Percentiles rank a stretch among this genome's conserved stretches.
Conservation (phyloP, 1,140 invertebrate genomes). For the Cotesia vestalis region DNA sequence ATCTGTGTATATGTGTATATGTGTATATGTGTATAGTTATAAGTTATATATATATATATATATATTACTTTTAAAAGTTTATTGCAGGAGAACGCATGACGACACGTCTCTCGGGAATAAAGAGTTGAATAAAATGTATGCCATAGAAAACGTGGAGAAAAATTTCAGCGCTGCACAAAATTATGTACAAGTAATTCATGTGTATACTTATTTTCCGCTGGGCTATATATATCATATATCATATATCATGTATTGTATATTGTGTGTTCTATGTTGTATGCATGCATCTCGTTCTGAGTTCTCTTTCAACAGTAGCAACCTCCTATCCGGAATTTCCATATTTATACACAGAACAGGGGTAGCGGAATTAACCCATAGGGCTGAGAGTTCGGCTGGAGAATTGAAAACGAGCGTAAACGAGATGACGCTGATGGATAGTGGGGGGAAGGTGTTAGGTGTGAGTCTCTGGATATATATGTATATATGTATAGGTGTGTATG, state of each 20-base stretch:
- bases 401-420: conserved; percentile 48
- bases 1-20: background rate
- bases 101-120: conserved; percentile 3
- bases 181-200: background rate
- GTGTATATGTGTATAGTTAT: too few relatives aligned
- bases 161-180: background rate
- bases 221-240: background rate
- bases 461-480: conserved; percentile 2
- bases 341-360: conserved; percentile 41
- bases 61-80: conserved; percentile 20
- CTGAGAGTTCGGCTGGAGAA: conserved; percentile 45
- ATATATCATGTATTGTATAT: too few relatives aligned
- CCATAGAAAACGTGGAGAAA: background rate
- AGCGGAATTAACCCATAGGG: conserved; percentile 25
- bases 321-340: conserved; percentile 50
- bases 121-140: conserved; percentile 8
- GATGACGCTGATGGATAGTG: conserved; percentile 14
- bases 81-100: conserved; percentile 15
- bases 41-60: background rate
- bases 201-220: background rate
- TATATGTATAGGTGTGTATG: background rate
- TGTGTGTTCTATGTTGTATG: background rate
- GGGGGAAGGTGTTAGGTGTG: too few relatives aligned
- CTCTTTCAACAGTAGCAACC: too few relatives aligned
- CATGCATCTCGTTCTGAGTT: background rate